Base-by-base conservation (phyloP, 2,113 vertebrate species). In the Mustela lutreola region DNA sequence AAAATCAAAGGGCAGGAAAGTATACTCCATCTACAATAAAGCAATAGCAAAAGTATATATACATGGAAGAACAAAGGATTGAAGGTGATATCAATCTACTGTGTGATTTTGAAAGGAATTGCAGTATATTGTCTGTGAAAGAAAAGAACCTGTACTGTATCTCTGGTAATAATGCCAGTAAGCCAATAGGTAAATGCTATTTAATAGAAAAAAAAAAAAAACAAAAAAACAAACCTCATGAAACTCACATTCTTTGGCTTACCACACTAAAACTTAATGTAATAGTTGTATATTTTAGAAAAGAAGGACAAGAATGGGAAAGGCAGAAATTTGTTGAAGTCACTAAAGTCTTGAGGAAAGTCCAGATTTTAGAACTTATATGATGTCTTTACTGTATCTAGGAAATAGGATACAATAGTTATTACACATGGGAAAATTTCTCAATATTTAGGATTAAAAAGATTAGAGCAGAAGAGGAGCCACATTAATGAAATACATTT, bases 381-480 rank as follows among this genome's bases (percentile, higher is more conserved):
- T 95, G 80, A 89, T 91, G 53, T 89, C 94, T 87, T 78, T 45
- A 18, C 56, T 88, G 83, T 87, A 63, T 67, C 75, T 75, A 88
- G 39, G 80, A 94, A 79, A 97, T 18, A 81, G 71, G 33, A 92
- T 60, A 63, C 50, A 58, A 12, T 53, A 93, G 87, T 89, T 94
- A 94, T 71, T 60, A 81, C 28, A 39, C 76, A 33, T 21, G 62
- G 85, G 70, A 84, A 75, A 88, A 65, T 86, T 48, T 53, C 45
- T 89, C 87, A 36, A 10, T 92, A 53, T 96, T 88, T 53, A 75
- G 76, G 71, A 76, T 95, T 94, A 93, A 89, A 97, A 95, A 90
- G 85, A 95, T 90, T 62, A 79, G 48, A 58, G 42, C 53, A 94
- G 91, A 84, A 95, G 71, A 92, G 45, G 62, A 80, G 28, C 24